Conservation (phyloP, 2,113 vertebrate species). For the Aspidoscelis tigris region DNA sequence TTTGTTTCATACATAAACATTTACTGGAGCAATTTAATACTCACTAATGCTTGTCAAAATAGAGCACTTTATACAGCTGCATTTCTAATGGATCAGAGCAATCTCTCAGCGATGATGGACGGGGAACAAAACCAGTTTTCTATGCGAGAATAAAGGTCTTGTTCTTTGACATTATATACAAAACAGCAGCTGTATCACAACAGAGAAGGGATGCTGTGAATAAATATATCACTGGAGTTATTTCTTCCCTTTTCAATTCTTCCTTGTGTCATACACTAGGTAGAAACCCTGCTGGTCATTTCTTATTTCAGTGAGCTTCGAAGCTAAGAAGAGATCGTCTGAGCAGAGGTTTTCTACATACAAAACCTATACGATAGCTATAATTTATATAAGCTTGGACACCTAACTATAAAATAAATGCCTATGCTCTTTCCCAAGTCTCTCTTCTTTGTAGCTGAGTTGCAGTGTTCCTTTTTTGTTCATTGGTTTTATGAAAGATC, state of each 20-base stretch:
- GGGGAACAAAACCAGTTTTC: slow-evolving; percentile 63
- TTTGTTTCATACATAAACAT: slow-evolving; percentile 65
- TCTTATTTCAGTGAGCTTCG: neutral
- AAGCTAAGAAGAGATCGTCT: neutral
- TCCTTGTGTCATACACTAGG: neutral
- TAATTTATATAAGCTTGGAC: neutral
- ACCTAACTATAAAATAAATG: neutral
- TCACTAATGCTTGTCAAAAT: slow-evolving; percentile 58
- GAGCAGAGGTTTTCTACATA: neutral
- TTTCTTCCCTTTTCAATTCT: slow-evolving; percentile 19
- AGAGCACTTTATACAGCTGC: slow-evolving; percentile 56
- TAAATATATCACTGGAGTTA: slow-evolving; percentile 52
- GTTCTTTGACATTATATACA: slow-evolving; percentile 59
- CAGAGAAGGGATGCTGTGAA: slow-evolving; percentile 59
- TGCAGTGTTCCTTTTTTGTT: neutral
- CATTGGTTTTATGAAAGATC: neutral
- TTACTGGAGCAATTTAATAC: slow-evolving; percentile 68
- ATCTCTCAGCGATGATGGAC: slow-evolving; percentile 58
- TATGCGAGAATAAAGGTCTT: slow-evolving; percentile 60
- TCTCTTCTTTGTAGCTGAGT: neutral
- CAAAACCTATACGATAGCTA: neutral
- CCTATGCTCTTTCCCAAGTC: neutral
- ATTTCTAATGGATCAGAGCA: slow-evolving; percentile 55
- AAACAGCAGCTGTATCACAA: neutral
- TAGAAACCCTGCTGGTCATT: neutral